Evolutionary conservation across 2,888 invertebrate species (phyloP), one percentile per base, ranked within the genome.

Genomic region (Cordilura impudica): DNA sequence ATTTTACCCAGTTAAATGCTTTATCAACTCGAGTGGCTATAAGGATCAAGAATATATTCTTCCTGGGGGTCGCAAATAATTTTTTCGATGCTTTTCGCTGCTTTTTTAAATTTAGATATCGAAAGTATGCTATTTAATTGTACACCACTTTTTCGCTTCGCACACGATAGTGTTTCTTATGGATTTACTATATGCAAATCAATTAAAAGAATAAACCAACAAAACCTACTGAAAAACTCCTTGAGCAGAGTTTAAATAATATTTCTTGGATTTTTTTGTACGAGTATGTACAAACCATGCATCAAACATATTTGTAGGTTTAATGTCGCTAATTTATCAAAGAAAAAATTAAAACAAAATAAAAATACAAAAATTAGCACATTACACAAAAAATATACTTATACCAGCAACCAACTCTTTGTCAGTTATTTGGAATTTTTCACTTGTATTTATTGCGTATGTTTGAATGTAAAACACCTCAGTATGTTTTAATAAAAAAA

Each of bases 281-380:
- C 7, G 6, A n/a, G 16, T 23, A 60, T 7, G 60, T 49, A 12
- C n/a, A 14, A 23, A 23, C 19, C 43, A 43, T 10, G 45, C 29
- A 18, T 45, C 61, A 19, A 45, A 39, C 54, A 56, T 43, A 35
- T 43, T 72, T 31, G 31, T 70, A n/a, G 29, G 14, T 69, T 65
- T 58, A 54, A 53, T 79, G 79, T 75, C 79, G 79, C 79, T 72
- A 67, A 75, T 79, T 72, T 79, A 79, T 79, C 79, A 79, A 79
- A 79, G 79, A 72, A 67, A 53, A 65, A 70, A 56, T 29, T 23
- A 56, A 78, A 56, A 63, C 23, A 39, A 73, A 73, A 60, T 39
- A 65, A 63, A 61, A 67, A 76, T 54, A 66, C n/a, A 73, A 39
- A 73, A 69, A 69, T 53, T 73, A 67, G 61, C 77, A 66, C 77